A percentile compares a stretch with the other conserved stretches of the same genome.
These are phyloP conservation scores for Apantesis nais DNA, from an alignment of 2,888 invertebrate species.

Conservation along the genomic window DNA sequence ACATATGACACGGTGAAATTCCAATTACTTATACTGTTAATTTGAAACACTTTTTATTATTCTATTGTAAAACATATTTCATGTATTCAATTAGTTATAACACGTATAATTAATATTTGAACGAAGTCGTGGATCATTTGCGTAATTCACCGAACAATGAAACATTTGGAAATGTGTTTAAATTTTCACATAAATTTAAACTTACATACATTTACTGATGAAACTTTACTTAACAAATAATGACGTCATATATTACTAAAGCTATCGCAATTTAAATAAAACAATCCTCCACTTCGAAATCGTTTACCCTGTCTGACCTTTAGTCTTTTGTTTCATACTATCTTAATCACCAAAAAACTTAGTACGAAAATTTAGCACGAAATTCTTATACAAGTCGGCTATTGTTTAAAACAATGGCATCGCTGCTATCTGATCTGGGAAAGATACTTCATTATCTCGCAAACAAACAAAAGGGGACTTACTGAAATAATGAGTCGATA, in stretches of 20 bases:
- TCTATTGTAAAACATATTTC: too few relatives aligned
- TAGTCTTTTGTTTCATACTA: conserved; percentile 35
- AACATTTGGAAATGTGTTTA: not conserved
- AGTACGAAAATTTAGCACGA: conserved; percentile 42
- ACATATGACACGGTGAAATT: not conserved
- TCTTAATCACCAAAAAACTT: conserved; percentile 47
- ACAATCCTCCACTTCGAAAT: conserved; percentile 22
- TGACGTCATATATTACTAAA: not conserved
- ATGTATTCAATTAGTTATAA: not conserved
- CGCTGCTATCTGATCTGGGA: conserved; percentile 49
- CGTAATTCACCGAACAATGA: not conserved
- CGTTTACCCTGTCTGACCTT: conserved; percentile 14
- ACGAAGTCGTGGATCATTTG: not conserved
- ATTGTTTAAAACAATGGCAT: conserved; percentile 53
- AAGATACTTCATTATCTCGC: conserved; percentile 54
- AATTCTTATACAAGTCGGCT: conserved; percentile 49
- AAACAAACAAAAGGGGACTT: conserved; percentile 48
- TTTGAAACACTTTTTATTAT: not conserved
- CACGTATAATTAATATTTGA: not conserved
- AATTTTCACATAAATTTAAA: not conserved
- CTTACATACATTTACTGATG: too few relatives aligned
- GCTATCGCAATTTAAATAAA: conserved; percentile 1
- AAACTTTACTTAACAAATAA: not conserved
- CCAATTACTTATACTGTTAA: not conserved
- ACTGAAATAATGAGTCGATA: conserved; percentile 56